phyloP scores from a whole-genome alignment of 1,140 invertebrate genomes.

The Laupala kohalensis region DNA sequence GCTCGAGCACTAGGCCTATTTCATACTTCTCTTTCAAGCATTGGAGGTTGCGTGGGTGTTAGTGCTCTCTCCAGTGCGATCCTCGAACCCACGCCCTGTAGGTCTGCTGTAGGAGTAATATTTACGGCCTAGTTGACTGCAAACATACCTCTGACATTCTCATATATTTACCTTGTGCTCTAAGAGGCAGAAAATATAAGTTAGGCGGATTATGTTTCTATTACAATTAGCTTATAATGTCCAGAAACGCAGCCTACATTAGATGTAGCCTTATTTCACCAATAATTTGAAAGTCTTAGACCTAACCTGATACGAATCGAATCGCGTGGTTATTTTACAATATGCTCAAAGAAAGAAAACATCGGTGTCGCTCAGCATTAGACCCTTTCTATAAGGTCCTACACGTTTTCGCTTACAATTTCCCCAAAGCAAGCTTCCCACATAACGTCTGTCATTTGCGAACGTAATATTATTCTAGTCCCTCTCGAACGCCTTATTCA shows the following conservation, averaged over 20 bases:
- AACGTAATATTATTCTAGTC: neutral
- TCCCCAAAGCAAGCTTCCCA: neutral
- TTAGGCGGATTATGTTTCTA: too few species aligned
- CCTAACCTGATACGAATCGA: neutral
- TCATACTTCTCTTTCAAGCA: neutral
- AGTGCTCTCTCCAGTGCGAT: neutral
- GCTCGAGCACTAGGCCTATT: neutral
- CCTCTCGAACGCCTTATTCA: neutral
- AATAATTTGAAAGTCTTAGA: neutral
- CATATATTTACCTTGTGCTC: neutral
- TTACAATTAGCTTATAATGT: too few species aligned
- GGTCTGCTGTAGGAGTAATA: neutral
- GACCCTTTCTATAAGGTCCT: neutral
- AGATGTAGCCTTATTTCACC: neutral
- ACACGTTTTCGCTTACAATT: neutral
- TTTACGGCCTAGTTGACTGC: neutral
- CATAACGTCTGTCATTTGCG: neutral
- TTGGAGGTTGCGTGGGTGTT: neutral
- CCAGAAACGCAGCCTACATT: neutral
- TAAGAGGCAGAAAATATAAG: neutral
- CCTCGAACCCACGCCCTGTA: neutral
- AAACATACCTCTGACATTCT: neutral
- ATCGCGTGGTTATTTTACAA: neutral
- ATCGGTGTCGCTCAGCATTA: neutral
- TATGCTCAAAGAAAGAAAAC: neutral